phyloP scores from a whole-genome alignment of 2,113 vertebrate genomes.

The Ophiodon elongatus region DNA sequence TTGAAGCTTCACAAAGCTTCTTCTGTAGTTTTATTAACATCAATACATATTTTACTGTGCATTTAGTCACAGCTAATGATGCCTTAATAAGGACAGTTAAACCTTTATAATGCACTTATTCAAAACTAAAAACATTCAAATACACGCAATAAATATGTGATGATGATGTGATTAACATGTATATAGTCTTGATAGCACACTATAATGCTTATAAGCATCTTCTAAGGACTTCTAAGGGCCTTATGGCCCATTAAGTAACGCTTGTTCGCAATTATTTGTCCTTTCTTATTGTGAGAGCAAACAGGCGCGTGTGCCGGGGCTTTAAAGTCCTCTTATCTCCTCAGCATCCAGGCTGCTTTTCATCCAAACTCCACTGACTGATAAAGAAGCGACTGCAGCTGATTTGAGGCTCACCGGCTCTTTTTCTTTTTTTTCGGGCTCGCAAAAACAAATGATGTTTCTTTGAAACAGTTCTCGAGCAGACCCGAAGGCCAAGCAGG shows the following conservation, averaged over 20 bases:
- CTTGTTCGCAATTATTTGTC: neutral
- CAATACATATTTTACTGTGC: too few relatives aligned
- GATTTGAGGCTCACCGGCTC: neutral
- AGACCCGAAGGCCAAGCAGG: too few relatives aligned
- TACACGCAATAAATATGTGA: too few relatives aligned
- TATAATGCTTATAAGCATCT: neutral
- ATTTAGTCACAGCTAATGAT: too few relatives aligned
- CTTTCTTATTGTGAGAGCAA: neutral
- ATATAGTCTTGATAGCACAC: neutral
- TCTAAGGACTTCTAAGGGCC: neutral
- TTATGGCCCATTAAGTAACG: neutral
- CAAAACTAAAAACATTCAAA: too few relatives aligned
- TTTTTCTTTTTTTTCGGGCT: neutral
- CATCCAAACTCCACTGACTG: neutral
- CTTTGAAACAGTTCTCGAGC: neutral
- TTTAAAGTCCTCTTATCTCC: neutral
- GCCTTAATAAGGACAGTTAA: too few relatives aligned
- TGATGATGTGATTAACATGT: too few relatives aligned
- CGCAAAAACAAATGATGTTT: neutral
- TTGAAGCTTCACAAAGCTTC: neutral
- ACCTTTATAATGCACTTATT: too few relatives aligned
- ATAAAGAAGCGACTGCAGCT: neutral
- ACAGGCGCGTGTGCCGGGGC: neutral
- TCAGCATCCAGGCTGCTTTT: neutral
- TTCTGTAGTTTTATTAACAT: too few relatives aligned